Conservation (phyloP, 2,888 invertebrate species). For the Argyresthia goedartella region DNA sequence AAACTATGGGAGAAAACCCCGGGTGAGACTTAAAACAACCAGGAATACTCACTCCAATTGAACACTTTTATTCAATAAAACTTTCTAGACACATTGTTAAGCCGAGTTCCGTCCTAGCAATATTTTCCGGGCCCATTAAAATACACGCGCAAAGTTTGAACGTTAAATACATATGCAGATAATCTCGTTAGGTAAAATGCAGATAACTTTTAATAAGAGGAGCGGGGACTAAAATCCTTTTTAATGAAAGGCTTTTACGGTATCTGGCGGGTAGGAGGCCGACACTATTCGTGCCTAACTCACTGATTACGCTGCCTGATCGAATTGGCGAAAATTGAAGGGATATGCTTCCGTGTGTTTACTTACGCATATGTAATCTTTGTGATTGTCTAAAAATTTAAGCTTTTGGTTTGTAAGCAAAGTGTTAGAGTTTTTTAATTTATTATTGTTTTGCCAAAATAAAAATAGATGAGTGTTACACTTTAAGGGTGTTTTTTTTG, state of each 20-base stretch:
- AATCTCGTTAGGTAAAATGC: constrained; percentile 6
- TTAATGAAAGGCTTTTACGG: constrained; percentile 41
- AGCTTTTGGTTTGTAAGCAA: too few species aligned
- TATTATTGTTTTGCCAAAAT: too few species aligned
- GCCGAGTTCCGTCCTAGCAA: background rate
- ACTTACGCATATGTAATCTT: too few species aligned
- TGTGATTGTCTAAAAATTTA: too few species aligned
- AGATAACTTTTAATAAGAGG: constrained; percentile 12
- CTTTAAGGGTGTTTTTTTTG: too few species aligned
- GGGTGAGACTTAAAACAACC: too few species aligned
- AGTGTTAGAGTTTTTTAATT: too few species aligned
- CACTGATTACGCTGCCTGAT: too few species aligned
- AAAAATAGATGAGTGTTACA: too few species aligned
- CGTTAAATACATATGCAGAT: background rate
- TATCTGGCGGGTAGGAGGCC: constrained; percentile 25
- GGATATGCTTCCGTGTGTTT: too few species aligned
- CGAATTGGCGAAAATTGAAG: too few species aligned
- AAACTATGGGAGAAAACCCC: too few species aligned
- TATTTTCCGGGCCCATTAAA: background rate
- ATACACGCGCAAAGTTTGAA: background rate
- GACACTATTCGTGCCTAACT: constrained; percentile 21
- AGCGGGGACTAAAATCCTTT: constrained; percentile 22
- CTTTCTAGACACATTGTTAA: constrained; percentile 3
- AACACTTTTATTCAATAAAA: background rate
- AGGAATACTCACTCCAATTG: background rate